Percentiles rank a stretch among this genome's conserved stretches.
phyloP scores from a whole-genome alignment of 2,113 vertebrate genomes.

The Melanocharis versteri region DNA sequence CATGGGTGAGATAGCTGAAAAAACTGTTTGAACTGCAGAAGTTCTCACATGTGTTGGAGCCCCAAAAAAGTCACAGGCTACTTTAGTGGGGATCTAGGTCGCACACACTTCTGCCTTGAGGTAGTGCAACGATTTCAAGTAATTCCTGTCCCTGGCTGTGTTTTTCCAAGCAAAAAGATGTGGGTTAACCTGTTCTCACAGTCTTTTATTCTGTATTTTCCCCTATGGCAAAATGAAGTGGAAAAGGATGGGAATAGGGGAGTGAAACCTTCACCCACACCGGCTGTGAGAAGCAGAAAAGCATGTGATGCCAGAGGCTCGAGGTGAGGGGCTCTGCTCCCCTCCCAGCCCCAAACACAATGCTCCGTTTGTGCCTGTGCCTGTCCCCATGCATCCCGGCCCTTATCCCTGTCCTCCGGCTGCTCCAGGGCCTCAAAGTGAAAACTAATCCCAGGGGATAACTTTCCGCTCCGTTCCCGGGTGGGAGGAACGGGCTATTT shows the following conservation, averaged over 20 bases:
- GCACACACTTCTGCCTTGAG: neutral
- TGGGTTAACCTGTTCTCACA: neutral
- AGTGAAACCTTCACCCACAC: neutral
- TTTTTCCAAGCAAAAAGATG: neutral
- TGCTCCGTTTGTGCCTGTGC: neutral
- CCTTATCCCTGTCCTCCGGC: neutral
- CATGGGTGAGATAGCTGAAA: neutral
- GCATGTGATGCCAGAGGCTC: neutral
- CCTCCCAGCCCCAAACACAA: neutral
- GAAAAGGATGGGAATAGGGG: neutral
- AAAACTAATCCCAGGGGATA: constrained; percentile 6
- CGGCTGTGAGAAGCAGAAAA: neutral
- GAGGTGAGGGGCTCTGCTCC: neutral
- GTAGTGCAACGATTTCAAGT: neutral
- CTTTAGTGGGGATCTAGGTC: neutral
- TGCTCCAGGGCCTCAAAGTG: neutral
- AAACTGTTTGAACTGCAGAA: neutral
- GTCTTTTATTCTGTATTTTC: neutral
- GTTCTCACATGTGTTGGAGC: neutral
- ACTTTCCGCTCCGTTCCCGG: neutral
- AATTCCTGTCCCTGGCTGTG: neutral
- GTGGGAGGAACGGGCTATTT: constrained; percentile 46
- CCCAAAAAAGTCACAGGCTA: neutral
- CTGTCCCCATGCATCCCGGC: neutral
- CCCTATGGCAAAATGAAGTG: neutral